A percentile compares a stretch with the other conserved stretches of the same genome.
phyloP scores from a whole-genome alignment of 2,113 vertebrate species.

The Clarias magur region DNA sequence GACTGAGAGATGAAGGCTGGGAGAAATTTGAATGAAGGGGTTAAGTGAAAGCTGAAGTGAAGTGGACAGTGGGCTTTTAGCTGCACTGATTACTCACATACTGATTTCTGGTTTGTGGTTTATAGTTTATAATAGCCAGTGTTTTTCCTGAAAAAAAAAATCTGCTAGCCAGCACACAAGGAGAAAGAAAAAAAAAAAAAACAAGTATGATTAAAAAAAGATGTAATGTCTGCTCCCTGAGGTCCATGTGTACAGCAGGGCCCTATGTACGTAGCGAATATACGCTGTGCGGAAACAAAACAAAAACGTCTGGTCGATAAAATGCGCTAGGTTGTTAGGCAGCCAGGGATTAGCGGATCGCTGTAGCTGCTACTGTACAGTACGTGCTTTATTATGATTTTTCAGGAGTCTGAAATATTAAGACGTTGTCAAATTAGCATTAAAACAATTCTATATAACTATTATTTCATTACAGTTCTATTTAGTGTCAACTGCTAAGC shows the following conservation, averaged over 20 bases:
- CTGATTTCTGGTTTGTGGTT: slow-evolving; percentile 13
- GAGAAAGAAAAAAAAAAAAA: too few relatives aligned
- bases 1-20: not conserved
- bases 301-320: not conserved
- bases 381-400: not conserved
- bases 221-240: not conserved
- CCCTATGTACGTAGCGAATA: not conserved
- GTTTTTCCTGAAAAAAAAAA: not conserved
- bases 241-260: not conserved
- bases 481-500: not conserved
- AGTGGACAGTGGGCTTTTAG: not conserved
- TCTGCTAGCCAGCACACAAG: not conserved
- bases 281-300: not conserved
- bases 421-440: not conserved
- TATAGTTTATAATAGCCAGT: slow-evolving; percentile 1
- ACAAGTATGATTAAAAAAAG: not conserved
- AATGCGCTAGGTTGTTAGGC: not conserved
- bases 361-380: not conserved
- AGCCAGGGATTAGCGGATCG: not conserved
- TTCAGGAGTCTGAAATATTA: not conserved
- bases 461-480: not conserved
- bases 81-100: slow-evolving; percentile 5
- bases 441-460: not conserved
- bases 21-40: not conserved
- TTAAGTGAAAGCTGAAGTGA: not conserved